phyloP scores from a whole-genome alignment of 2,113 vertebrate genomes.

The Nipponia nippon region DNA sequence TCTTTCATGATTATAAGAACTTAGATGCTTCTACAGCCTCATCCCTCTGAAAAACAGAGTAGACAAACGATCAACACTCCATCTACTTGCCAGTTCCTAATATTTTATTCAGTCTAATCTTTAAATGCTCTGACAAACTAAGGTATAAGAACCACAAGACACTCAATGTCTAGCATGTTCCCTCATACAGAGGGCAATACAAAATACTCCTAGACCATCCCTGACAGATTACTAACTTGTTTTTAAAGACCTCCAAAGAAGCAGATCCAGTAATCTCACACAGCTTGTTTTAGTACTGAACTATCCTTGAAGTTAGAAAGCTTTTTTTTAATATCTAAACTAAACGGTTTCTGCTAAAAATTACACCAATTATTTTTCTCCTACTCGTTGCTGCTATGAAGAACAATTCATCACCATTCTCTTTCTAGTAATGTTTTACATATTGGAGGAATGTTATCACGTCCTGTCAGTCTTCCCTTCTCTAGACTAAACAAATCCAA shows the following conservation, averaged over 20 bases:
- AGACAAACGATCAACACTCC: background rate
- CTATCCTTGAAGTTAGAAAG: background rate
- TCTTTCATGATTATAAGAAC: background rate
- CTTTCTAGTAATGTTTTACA: conserved; percentile 44
- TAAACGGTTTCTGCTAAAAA: conserved; percentile 19
- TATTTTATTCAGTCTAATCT: background rate
- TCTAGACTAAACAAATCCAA: conserved; percentile 65
- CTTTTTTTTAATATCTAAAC: background rate
- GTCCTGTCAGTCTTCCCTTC: conserved; percentile 49
- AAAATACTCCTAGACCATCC: background rate
- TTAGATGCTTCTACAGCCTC: background rate
- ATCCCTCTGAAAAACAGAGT: background rate
- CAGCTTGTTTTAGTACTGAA: background rate
- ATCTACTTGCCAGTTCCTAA: background rate
- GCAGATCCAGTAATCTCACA: background rate
- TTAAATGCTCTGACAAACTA: background rate
- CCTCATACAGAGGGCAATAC: background rate
- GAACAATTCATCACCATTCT: conserved; percentile 57
- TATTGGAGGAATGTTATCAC: conserved; percentile 48
- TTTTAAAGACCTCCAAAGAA: conserved; percentile 45
- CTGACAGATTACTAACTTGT: background rate
- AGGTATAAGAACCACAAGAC: background rate
- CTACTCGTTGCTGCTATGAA: background rate
- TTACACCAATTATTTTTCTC: background rate
- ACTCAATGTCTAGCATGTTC: background rate